phyloP scores from a whole-genome alignment of 2,797 vertebrate genomes.

The Pagetopsis macropterus region DNA sequence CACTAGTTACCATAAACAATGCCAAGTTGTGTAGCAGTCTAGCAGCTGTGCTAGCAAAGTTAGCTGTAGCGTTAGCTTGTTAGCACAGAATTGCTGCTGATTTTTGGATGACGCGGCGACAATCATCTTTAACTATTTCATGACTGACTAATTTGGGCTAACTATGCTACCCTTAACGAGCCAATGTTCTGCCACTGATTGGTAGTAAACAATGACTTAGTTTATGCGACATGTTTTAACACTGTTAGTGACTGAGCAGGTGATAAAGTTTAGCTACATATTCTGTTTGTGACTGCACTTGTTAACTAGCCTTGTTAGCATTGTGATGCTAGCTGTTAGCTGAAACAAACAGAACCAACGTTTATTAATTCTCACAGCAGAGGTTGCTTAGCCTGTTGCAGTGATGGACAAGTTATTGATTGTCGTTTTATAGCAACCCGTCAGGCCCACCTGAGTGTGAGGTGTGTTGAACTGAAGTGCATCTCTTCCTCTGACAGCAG shows the following conservation, averaged over 20 bases:
- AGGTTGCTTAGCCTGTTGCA: not conserved
- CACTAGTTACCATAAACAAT: not conserved
- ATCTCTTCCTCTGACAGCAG: slow-evolving; percentile 56
- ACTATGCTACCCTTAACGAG: not conserved
- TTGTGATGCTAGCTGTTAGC: slow-evolving; percentile 28
- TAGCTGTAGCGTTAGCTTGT: slow-evolving; percentile 66
- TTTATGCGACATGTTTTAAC: not conserved
- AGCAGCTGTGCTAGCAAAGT: slow-evolving; percentile 42
- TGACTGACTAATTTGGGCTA: slow-evolving; percentile 9
- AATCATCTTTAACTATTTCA: slow-evolving; percentile 58
- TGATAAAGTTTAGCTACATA: slow-evolving; percentile 46
- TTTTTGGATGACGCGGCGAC: slow-evolving; percentile 56
- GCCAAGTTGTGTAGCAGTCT: not conserved
- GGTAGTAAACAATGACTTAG: not conserved
- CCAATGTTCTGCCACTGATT: not conserved
- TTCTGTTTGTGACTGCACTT: slow-evolving; percentile 29
- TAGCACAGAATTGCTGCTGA: slow-evolving; percentile 55
- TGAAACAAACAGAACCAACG: not conserved
- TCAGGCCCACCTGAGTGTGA: slow-evolving; percentile 1
- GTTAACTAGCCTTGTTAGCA: slow-evolving; percentile 51
- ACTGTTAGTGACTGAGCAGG: slow-evolving; percentile 8
- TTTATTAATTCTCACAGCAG: not conserved
- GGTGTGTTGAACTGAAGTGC: slow-evolving; percentile 22
- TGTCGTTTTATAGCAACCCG: not conserved
- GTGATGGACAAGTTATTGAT: not conserved